Percentiles rank a stretch among this genome's conserved stretches.
Conservation (phyloP, 2,113 vertebrate genomes). For the Neolamprologus cancellatus region DNA sequence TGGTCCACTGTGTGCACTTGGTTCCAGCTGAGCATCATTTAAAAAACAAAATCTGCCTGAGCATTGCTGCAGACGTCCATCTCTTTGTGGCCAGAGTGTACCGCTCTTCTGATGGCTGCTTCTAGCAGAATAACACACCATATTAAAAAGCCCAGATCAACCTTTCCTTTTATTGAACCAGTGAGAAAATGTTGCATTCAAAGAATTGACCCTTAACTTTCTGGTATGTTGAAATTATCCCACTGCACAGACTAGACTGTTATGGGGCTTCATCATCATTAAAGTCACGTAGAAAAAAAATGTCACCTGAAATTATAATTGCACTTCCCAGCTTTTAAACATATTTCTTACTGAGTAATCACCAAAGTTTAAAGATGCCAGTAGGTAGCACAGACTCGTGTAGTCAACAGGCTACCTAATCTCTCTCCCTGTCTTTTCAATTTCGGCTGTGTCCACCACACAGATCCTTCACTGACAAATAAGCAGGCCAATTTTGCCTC, state of each 20-base stretch:
- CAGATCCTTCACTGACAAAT: background rate
- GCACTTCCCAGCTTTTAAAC: background rate
- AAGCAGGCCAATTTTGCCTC: background rate
- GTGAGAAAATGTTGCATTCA: background rate
- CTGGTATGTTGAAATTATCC: background rate
- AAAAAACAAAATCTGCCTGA: background rate
- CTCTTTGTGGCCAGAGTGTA: background rate
- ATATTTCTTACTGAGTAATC: background rate
- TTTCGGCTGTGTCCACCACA: background rate
- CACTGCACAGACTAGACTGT: background rate
- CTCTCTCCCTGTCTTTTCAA: background rate
- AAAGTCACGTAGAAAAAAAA: background rate
- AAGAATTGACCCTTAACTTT: background rate
- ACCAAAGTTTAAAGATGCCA: background rate
- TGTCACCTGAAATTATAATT: background rate
- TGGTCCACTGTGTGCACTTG: background rate
- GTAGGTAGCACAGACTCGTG: background rate
- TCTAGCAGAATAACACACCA: background rate
- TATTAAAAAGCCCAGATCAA: background rate
- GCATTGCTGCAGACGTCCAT: background rate
- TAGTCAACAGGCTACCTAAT: background rate
- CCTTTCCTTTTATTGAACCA: background rate
- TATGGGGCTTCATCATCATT: background rate
- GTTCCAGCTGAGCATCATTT: background rate
- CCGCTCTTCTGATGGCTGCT: background rate